Evolutionary conservation across 2,113 vertebrate genomes (phyloP).

Genomic region (Silurus asotus): DNA sequence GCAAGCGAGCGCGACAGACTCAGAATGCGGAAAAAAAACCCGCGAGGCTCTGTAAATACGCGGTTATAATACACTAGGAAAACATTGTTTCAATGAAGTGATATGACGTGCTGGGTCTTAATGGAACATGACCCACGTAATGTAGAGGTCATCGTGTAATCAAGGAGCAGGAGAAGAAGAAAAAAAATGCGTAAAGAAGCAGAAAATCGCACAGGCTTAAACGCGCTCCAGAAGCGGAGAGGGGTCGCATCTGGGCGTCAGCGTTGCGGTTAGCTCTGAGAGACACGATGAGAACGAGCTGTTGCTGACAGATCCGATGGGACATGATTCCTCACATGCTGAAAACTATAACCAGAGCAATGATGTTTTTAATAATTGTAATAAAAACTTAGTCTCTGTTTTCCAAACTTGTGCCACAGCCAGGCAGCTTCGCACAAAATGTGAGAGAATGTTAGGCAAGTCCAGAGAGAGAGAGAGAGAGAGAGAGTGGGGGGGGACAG

Average conservation of each 20-base stretch:
- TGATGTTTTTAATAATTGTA: conserved; percentile 43
- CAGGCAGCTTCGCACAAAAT: conserved; percentile 37
- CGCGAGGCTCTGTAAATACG: not conserved
- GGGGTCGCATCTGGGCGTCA: conserved; percentile 28
- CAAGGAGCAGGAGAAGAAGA: not conserved
- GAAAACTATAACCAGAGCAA: conserved; percentile 30
- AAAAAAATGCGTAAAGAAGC: not conserved
- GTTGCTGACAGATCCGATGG: conserved; percentile 11
- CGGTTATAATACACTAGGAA: not conserved
- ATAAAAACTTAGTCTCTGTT: conserved; percentile 32
- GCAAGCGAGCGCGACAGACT: not conserved
- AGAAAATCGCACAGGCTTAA: not conserved
- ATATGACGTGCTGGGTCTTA: not conserved
- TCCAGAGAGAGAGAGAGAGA: not conserved
- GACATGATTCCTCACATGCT: conserved; percentile 5
- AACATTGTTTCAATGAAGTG: not conserved
- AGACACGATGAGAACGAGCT: conserved; percentile 25
- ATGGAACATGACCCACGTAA: not conserved
- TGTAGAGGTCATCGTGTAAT: not conserved
- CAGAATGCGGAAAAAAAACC: not conserved
- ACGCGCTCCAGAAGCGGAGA: not conserved
- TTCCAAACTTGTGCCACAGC: conserved; percentile 46
- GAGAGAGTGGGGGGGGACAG: conserved; percentile 21
- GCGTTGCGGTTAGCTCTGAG: not conserved
- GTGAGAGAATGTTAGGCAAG: conserved; percentile 34